phyloP scores from a whole-genome alignment of 2,113 vertebrate genomes.

The Anser cygnoides region DNA sequence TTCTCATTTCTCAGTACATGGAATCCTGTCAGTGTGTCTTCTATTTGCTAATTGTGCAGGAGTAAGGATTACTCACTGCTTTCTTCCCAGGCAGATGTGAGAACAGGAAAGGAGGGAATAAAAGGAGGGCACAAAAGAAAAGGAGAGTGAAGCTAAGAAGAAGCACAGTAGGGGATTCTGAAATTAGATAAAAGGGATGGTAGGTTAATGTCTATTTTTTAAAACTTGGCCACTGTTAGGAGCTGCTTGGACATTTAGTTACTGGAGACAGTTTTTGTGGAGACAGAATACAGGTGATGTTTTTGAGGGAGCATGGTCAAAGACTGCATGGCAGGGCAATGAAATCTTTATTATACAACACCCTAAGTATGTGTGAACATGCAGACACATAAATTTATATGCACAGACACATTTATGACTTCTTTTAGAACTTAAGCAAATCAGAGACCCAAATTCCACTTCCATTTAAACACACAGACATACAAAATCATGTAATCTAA shows the following conservation, averaged over 20 bases:
- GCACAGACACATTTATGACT: fast-evolving
- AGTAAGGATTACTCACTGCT: background rate
- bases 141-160: background rate
- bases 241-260: background rate
- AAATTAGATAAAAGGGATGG: background rate
- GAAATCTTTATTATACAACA: background rate
- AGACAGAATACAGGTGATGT: background rate
- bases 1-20: background rate
- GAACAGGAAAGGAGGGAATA: background rate
- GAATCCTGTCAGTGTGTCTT: background rate
- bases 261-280: background rate
- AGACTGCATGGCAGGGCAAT: background rate
- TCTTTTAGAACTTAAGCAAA: background rate
- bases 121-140: background rate
- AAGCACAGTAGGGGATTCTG: background rate
- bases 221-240: background rate
- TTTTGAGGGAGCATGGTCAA: background rate
- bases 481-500: background rate
- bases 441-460: background rate
- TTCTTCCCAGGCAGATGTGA: background rate
- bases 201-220: background rate
- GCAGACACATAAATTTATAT: background rate
- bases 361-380: background rate
- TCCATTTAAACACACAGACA: background rate
- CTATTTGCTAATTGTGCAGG: background rate